Evolutionary conservation across 1,140 invertebrate genomes (phyloP), one percentile per base, ranked within the genome.

Genomic region (Musca vetustissima): DNA sequence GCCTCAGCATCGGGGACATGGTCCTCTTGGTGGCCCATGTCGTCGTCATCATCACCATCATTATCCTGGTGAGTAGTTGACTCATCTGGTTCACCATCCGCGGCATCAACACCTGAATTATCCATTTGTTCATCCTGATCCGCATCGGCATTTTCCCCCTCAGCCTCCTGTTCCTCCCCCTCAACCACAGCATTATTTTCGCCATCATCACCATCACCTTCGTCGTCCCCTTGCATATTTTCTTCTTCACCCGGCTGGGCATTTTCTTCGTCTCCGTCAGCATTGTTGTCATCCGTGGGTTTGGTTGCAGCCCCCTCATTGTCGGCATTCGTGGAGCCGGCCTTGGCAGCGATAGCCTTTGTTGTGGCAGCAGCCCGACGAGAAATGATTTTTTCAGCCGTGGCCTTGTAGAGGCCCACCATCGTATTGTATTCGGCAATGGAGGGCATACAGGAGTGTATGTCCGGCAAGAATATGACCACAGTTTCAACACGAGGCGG

Each of bases 381-480:
- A 15, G 49, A 47, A 55, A 68, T 68, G 43, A 68, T 32, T 83
- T 84, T 65, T 22, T 68, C 67, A 13, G 61, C 70, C 7, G 70
- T 64, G 50, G n/a, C 47, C 86, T 91, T 91, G 90, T 95, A 95
- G 85, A 85, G 87, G 80, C 89, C 87, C 83, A 89, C 88, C 75
- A 95, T 85, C 75, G 85, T 87, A 76, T 91, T 89, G 94, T 93
- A 97, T 86, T 96, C 95, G 82, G 92, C 86, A 78, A 89, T 89
- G 77, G 92, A 92, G 61, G 95, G 92, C 81, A 93, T 88, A 86
- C 93, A 93, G 83, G 91, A 94, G 92, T 94, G 96, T 81, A 97
- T 92, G 89, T 98, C 96, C 81, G 96, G 96, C 85, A 98, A 90
- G 92, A 95, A 97, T 87, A 98, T 89, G 86, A 97, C 94, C 84